Evolutionary conservation across 2,888 invertebrate genomes (phyloP), one percentile per base, ranked within the genome.

Genomic region (Eristalis intricaria): DNA sequence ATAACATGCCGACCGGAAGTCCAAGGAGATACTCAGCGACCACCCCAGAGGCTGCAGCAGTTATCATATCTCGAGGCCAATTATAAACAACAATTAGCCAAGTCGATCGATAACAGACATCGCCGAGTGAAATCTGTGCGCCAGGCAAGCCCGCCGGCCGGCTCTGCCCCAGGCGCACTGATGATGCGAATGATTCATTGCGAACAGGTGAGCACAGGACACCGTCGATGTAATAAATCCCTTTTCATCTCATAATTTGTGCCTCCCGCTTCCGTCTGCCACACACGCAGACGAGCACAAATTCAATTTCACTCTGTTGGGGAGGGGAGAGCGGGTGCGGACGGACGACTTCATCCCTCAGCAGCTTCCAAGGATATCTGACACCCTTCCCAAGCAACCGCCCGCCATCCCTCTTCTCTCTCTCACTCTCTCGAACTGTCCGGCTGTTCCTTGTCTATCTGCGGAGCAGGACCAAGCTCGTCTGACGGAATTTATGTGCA

Each of bases 1-100:
- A 83, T 76, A 79, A 73, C 68, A 85, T 73, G 65, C 40, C 78
- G 71, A 80, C 71, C 76, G 83, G 83, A 87, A 86, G 74, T 64
- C 73, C 35, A n/a, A 69, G 61, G 29, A 83, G 56, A 74, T 22
- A 61, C 64, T 43, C 71, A 71, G 19, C 60, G 22, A 43, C 69
- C 22, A 29, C 56, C n/a, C 32, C 68, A 5, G n/a, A 2, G n/a
- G 61, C 26, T 32, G 22, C 71, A 63, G 19, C 50, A 82, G 83
- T 87, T 87, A 87, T 84, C 87, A 77, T 87, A 87, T 87, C 87
- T 80, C 83, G 76, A 56, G 79, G 83, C 79, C 87, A 87, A 87
- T 87, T 87, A 87, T 87, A 87, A 87, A 87, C 87, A 87, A 84
- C 87, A 87, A 87, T 87, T 87, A 87, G 87, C 79, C 79, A 50